Conservation (phyloP, 37 sponge, comb jelly and placozoan species). For the Haliclona indistincta region DNA sequence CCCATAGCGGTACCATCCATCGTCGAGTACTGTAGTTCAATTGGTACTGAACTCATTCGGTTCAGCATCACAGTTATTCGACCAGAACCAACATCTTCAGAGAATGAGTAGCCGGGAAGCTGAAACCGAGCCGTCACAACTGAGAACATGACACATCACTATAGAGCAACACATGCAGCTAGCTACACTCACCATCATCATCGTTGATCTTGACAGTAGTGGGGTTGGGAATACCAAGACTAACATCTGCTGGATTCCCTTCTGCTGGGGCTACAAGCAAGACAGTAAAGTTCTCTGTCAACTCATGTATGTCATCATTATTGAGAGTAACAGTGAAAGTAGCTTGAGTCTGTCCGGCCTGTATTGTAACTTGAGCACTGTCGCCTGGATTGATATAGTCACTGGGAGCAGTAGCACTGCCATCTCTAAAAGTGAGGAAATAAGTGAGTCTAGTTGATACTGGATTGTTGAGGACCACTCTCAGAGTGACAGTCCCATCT, state of each 20-base stretch:
- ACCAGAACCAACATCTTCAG: conserved; percentile 11
- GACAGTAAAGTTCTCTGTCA: neutral
- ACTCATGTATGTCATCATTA: conserved; percentile 10
- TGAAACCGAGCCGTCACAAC: conserved; percentile 12
- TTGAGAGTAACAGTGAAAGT: neutral
- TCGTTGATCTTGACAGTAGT: neutral
- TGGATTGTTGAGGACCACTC: too few relatives aligned
- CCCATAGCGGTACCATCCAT: too few relatives aligned
- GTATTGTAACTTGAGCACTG: too few relatives aligned
- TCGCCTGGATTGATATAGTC: too few relatives aligned
- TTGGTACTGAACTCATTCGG: neutral
- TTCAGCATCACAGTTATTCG: conserved; percentile 1
- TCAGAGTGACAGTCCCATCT: conserved; percentile 6
- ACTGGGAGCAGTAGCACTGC: too few relatives aligned
- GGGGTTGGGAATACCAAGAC: neutral
- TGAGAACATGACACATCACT: neutral
- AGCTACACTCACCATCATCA: conserved; percentile 16
- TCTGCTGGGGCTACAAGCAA: neutral
- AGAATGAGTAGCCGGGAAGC: neutral
- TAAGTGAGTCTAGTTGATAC: too few relatives aligned
- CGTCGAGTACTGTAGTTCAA: too few relatives aligned
- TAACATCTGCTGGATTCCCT: too few relatives aligned
- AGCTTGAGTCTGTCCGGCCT: neutral
- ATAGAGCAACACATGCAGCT: neutral
- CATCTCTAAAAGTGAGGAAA: too few relatives aligned